Evolutionary conservation across 2,888 invertebrate species (phyloP).

Genomic region (Baronia brevicornis): DNA sequence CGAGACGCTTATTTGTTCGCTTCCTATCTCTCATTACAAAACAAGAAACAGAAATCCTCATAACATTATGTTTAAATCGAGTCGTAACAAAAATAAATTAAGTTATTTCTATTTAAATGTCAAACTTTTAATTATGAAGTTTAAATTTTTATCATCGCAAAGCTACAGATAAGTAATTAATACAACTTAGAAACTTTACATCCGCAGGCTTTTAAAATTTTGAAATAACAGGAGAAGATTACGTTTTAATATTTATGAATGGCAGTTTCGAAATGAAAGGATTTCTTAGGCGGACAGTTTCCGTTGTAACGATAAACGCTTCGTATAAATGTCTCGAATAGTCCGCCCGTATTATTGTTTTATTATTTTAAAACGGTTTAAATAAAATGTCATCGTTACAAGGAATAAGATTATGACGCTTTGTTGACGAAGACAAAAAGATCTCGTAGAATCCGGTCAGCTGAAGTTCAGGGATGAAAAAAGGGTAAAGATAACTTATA

Average conservation of each 20-base stretch:
- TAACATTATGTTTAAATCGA: too few species aligned
- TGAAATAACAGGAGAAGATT: constrained; percentile 22
- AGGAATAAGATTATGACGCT: constrained; percentile 50
- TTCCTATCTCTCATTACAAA: too few species aligned
- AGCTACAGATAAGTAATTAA: too few species aligned
- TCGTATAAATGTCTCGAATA: constrained; percentile 33
- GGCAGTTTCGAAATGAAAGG: constrained; percentile 35
- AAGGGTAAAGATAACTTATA: constrained; percentile 39
- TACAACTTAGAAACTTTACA: too few species aligned
- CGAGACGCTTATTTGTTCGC: too few species aligned
- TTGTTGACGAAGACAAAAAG: constrained; percentile 49
- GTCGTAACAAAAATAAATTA: too few species aligned
- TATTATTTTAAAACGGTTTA: constrained; percentile 52
- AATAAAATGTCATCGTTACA: constrained; percentile 57
- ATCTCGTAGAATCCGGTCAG: constrained; percentile 41
- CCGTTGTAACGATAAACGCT: constrained; percentile 32
- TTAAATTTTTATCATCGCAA: constrained; percentile 16
- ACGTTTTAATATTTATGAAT: constrained; percentile 39
- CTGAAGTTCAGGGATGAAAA: constrained; percentile 33
- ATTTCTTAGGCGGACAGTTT: constrained; percentile 31
- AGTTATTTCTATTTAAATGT: too few species aligned
- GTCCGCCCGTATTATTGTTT: constrained; percentile 37
- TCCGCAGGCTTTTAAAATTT: constrained; percentile 21
- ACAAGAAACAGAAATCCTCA: too few species aligned
- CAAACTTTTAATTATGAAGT: too few species aligned